These are phyloP conservation scores for Zygothrica quintamaculata DNA, from an alignment of 2,888 invertebrate genomes.

Conservation along the genomic window DNA sequence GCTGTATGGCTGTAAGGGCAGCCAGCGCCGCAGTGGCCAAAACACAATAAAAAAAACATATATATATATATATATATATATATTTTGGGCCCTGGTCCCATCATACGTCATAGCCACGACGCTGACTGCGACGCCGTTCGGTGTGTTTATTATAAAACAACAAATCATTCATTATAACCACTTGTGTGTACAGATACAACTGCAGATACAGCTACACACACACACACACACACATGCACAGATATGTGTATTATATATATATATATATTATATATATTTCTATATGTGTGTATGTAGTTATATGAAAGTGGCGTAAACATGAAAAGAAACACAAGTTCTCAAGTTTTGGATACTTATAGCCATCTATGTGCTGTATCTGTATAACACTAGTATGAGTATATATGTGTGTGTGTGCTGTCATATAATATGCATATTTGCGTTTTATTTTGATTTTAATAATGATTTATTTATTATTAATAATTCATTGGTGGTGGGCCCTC, in stretches of 20 bases:
- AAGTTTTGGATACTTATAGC: constrained; percentile 32
- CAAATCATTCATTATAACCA: constrained; percentile 83
- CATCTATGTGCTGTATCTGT: constrained; percentile 41
- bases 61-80: too few relatives aligned
- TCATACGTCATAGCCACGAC: constrained; percentile 67
- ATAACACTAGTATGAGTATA: constrained; percentile 12
- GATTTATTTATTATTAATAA: constrained; percentile 84
- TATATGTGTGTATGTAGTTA: constrained; percentile 29
- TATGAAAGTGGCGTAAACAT: constrained; percentile 80
- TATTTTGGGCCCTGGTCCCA: constrained; percentile 49
- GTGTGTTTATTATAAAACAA: constrained; percentile 83
- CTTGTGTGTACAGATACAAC: constrained; percentile 62
- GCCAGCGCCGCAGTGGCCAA: constrained; percentile 53
- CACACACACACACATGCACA: constrained; percentile 13
- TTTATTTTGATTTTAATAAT: constrained; percentile 83
- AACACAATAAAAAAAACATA: constrained; percentile 29
- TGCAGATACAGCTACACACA: constrained; percentile 27
- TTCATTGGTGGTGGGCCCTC: constrained; percentile 81
- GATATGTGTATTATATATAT: constrained; percentile 9
- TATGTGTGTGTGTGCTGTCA: constrained; percentile 45
- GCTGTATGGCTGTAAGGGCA: constrained; percentile 48
- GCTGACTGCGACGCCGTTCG: constrained; percentile 61
- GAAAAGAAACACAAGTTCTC: constrained; percentile 69
- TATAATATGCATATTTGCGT: constrained; percentile 80
- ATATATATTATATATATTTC: constrained; percentile 2